phyloP scores from a whole-genome alignment of 2,797 vertebrate species.

The Anguilla megastoma region DNA sequence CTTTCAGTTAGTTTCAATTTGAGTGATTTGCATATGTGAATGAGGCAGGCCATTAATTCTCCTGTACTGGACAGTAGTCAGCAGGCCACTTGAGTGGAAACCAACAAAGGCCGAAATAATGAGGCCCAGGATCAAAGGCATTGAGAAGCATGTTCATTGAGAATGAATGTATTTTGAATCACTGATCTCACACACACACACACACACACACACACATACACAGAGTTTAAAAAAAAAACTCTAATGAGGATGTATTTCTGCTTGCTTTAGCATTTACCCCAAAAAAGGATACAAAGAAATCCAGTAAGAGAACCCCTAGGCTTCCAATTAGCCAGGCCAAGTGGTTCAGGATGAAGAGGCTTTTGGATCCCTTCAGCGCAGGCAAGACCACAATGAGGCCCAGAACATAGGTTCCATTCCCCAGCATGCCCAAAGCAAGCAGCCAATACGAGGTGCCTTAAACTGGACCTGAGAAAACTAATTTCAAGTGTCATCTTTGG shows the following conservation, averaged over 20 bases:
- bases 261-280: neutral
- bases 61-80: slow-evolving; percentile 23
- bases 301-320: slow-evolving; percentile 70
- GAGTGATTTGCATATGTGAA: slow-evolving; percentile 17
- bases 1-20: neutral
- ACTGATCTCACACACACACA: neutral
- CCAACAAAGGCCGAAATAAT: neutral
- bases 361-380: slow-evolving; percentile 49
- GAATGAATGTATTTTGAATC: neutral
- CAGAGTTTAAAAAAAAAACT: neutral
- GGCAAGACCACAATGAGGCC: slow-evolving; percentile 69
- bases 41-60: slow-evolving; percentile 18
- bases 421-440: slow-evolving; percentile 67
- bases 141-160: neutral
- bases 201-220: neutral
- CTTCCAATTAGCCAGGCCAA: slow-evolving; percentile 74
- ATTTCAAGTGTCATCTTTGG: neutral
- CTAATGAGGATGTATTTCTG: too few relatives aligned
- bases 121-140: neutral
- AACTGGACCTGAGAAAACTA: slow-evolving; percentile 49
- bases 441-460: slow-evolving; percentile 69
- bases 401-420: slow-evolving; percentile 66
- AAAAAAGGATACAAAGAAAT: slow-evolving; percentile 71
- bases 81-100: neutral
- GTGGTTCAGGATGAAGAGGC: slow-evolving; percentile 64